Evolutionary conservation across 1,140 invertebrate genomes (phyloP).

Genomic region (Chymomyza costata): DNA sequence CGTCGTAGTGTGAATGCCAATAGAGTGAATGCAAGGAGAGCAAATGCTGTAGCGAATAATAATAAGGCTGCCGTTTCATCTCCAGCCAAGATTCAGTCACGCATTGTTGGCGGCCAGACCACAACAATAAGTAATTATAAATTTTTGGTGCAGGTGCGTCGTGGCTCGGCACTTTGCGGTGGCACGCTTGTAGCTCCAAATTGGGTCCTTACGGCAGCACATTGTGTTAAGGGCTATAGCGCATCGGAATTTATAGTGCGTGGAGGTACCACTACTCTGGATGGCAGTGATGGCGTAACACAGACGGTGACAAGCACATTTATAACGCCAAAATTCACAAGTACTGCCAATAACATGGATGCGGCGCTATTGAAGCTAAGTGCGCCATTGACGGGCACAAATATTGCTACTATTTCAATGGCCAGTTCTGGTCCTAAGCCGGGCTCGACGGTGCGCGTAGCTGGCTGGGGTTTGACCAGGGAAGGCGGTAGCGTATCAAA

Average conservation of each 20-base stretch:
- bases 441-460: slow-evolving; percentile 22
- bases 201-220: slow-evolving; percentile 45
- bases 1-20: too few species aligned
- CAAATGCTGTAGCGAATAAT: neutral
- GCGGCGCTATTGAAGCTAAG: slow-evolving; percentile 36
- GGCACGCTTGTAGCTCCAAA: slow-evolving; percentile 11
- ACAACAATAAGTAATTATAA: slow-evolving; percentile 6
- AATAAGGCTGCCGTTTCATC: slow-evolving; percentile 1
- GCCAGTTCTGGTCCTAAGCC: slow-evolving; percentile 15
- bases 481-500: slow-evolving; percentile 25
- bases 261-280: slow-evolving; percentile 27
- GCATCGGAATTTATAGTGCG: slow-evolving; percentile 13
- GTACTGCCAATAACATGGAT: slow-evolving; percentile 35
- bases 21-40: neutral
- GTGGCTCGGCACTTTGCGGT: slow-evolving; percentile 21
- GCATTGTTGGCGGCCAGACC: slow-evolving; percentile 20
- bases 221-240: slow-evolving; percentile 22
- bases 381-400: slow-evolving; percentile 28
- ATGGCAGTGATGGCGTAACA: slow-evolving; percentile 26
- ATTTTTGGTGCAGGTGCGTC: slow-evolving; percentile 42
- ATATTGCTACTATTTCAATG: slow-evolving; percentile 38
- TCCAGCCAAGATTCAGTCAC: neutral
- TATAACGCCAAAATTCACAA: slow-evolving; percentile 21
- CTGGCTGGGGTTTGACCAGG: slow-evolving; percentile 37
- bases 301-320: slow-evolving; percentile 3